Base-by-base conservation (phyloP, 2,797 vertebrate species). In the Eulemur mongoz region DNA sequence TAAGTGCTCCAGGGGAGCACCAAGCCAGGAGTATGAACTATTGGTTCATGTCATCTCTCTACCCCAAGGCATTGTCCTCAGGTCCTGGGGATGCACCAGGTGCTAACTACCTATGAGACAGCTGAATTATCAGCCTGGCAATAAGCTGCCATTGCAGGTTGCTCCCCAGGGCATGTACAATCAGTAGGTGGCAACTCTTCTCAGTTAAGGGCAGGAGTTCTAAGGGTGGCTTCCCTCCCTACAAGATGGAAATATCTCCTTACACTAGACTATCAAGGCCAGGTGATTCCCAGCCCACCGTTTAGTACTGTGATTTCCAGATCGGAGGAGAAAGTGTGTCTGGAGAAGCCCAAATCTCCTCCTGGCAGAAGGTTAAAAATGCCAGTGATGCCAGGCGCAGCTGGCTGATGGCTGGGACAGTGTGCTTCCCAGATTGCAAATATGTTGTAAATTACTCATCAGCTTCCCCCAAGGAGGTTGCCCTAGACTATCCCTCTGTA, bases 391-490 rank as follows among this genome's bases (percentile, higher is more conserved):
- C 90, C 80, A 95, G 90, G 80, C 93, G 92, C 14, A 1, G 67
- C 57, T 30, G 43, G 57, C 81, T 96, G 96, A 94, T 61, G 80
- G 67, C 96, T 96, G 95, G 97, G 91, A 97, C 92, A 87, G 82
- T 65, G 50, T 96, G 83, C 91, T 86, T 98, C 96, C 96, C 89
- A 86, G 95, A 91, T 92, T 96, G 93, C 85, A 94, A 12, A 25
- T 96, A 95, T 93, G 40, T 52, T 67, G 81, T 96, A 76, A 84
- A 94, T 52, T 97, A 95, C 67, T 98, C 93, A 97, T 97, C 95
- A 97, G 95, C 91, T 96, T 97, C 85, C 57, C 61, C 78, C 91
- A 96, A 81, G 72, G 76, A 48, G 86, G 69, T 83, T 97, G 84
- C 86, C 65, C 96, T 90, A 95, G 72, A 95, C 86, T 92, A 92